phyloP scores from a whole-genome alignment of 2,797 vertebrate species.

The Zonotrichia albicollis region DNA sequence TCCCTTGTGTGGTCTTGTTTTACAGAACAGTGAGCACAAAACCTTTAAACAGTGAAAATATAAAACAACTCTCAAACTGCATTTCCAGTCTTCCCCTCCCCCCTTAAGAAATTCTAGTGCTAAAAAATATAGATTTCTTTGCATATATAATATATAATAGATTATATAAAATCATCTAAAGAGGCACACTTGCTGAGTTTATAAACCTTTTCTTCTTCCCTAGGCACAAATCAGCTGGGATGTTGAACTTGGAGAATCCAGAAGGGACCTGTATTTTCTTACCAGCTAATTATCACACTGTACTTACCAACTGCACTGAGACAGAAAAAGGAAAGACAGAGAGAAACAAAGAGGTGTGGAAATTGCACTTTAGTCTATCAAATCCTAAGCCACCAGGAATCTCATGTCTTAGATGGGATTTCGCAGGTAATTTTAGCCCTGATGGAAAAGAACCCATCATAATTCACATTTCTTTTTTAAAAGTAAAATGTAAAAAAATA shows the following conservation, averaged over 20 bases:
- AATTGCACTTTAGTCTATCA: slow-evolving; percentile 51
- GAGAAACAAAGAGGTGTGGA: background rate
- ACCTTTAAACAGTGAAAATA: slow-evolving; percentile 32
- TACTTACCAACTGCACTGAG: slow-evolving; percentile 59
- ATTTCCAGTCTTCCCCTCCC: background rate
- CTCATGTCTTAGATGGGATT: slow-evolving; percentile 5
- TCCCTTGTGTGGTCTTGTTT: slow-evolving; percentile 3
- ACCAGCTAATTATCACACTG: slow-evolving; percentile 71
- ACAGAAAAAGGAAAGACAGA: slow-evolving; percentile 12
- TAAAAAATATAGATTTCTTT: slow-evolving; percentile 63
- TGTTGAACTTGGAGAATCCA: slow-evolving; percentile 55
- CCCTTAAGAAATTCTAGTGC: slow-evolving; percentile 39
- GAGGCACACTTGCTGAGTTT: slow-evolving; percentile 39
- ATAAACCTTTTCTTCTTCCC: slow-evolving; percentile 25
- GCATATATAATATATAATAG: slow-evolving; percentile 69
- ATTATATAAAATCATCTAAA: slow-evolving; percentile 60
- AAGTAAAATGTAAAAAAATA: slow-evolving; percentile 58
- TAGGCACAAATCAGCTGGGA: slow-evolving; percentile 49
- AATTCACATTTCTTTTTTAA: slow-evolving; percentile 43
- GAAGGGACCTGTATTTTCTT: slow-evolving; percentile 67
- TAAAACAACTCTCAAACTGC: background rate
- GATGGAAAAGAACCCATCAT: background rate
- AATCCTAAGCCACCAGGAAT: slow-evolving; percentile 37
- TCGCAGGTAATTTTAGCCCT: background rate
- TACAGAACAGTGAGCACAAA: background rate